A percentile compares a stretch with the other conserved stretches of the same genome.
Conservation (phyloP, 2,888 invertebrate species). For the Synergus gifuensis region DNA sequence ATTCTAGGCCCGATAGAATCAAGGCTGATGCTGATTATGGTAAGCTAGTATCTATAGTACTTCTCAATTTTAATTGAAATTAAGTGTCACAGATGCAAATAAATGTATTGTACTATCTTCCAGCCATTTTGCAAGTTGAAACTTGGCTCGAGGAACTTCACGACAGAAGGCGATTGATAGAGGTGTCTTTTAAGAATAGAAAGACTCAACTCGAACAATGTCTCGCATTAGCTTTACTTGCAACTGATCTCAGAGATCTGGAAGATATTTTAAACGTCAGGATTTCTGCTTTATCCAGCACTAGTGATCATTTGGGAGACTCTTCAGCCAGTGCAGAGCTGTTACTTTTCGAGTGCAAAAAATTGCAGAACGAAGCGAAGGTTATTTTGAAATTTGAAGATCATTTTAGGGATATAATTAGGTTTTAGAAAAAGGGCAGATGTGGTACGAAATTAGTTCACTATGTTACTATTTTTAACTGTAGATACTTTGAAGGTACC, state of each 20-base stretch:
- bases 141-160: constrained; percentile 88
- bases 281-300: constrained; percentile 79
- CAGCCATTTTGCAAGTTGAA: constrained; percentile 85
- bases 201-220: constrained; percentile 89
- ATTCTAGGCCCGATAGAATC: constrained; percentile 84
- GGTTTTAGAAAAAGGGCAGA: too few relatives aligned
- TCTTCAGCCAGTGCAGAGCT: constrained; percentile 84
- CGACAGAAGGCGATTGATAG: constrained; percentile 85
- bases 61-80: neutral
- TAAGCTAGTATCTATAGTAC: constrained; percentile 41
- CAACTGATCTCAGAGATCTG: constrained; percentile 84
- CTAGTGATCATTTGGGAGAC: constrained; percentile 84
- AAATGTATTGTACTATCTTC: neutral
- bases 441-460: too few relatives aligned
- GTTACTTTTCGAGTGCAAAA: constrained; percentile 84
- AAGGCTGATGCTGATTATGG: constrained; percentile 79
- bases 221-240: constrained; percentile 85
- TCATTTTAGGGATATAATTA: neutral
- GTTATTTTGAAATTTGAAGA: constrained; percentile 67
- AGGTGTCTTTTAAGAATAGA: constrained; percentile 83
- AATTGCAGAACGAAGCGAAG: constrained; percentile 85
- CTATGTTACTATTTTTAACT: too few relatives aligned
- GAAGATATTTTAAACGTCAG: constrained; percentile 81
- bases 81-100: neutral
- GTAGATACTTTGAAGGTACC: neutral